Conservation (phyloP, 2,888 invertebrate genomes). For the Lochmaea capreae region DNA sequence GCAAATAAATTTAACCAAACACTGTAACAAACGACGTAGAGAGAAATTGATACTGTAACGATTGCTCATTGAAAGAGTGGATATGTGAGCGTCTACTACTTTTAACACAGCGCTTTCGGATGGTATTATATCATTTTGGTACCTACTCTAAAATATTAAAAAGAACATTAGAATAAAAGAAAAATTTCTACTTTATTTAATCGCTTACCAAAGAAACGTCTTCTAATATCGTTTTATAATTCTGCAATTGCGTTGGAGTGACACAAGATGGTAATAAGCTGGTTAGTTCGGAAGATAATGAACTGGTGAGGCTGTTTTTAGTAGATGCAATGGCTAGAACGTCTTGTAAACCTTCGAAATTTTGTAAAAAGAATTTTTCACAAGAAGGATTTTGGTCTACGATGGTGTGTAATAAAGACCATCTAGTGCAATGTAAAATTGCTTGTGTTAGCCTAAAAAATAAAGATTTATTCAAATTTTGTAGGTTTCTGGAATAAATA, state of each 20-base stretch:
- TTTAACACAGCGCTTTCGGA: conserved; percentile 86
- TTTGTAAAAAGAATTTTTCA: conserved; percentile 66
- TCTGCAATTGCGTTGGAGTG: conserved; percentile 71
- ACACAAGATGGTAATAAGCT: conserved; percentile 69
- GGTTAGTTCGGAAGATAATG: conserved; percentile 68
- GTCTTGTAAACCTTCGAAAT: conserved; percentile 64
- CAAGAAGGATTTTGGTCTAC: conserved; percentile 62
- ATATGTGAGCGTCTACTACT: conserved; percentile 76
- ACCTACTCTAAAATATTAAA: conserved; percentile 71
- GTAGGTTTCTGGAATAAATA: not conserved
- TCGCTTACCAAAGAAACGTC: conserved; percentile 72
- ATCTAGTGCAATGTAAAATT: conserved; percentile 74
- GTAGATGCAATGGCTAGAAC: conserved; percentile 66
- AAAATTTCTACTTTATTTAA: not conserved
- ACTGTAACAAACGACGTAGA: conserved; percentile 74
- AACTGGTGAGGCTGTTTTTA: conserved; percentile 59
- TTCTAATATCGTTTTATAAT: conserved; percentile 70
- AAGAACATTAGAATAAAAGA: conserved; percentile 10
- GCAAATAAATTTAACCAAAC: conserved; percentile 74
- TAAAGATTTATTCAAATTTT: not conserved
- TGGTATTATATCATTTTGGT: conserved; percentile 82
- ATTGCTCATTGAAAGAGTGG: conserved; percentile 72
- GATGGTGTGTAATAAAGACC: conserved; percentile 61
- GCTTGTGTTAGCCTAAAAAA: conserved; percentile 70
- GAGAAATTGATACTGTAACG: conserved; percentile 73